Evolutionary conservation across 2,888 invertebrate genomes (phyloP), one percentile per base, ranked within the genome.

Genomic region (Teinopalpus imperialis): DNA sequence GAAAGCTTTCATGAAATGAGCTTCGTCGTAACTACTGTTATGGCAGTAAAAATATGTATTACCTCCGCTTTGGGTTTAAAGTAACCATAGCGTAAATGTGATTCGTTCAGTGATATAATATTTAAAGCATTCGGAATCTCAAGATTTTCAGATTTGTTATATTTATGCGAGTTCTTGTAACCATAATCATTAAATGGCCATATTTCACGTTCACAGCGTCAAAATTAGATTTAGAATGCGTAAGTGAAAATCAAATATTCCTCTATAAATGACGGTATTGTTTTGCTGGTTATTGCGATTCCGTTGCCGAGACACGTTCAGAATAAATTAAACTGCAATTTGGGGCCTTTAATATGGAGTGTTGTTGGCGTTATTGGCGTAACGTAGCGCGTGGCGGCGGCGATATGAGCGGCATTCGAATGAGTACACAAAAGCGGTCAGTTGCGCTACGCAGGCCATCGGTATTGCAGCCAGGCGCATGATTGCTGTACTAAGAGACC

Each of bases 241-340:
- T 73, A 64, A 39, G 20, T 74, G 70, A 70, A 16, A 74, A 77
- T 78, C 71, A 74, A 76, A 74, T 70, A 68, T 58, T 61, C 69
- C 63, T 68, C 75, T 72, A 78, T 81, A 80, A 79, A 74, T 69
- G 72, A 64, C 66, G 74, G 73, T 74, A 82, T 81, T 81, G 83
- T 82, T 87, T 83, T 79, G 74, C 69, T 69, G 81, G 85, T 83
- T 87, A 86, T 85, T 86, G 78, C 83, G 78, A 83, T 81, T 81
- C 79, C 74, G 79, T 81, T 85, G 81, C 82, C 78, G 82, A 79
- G 81, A 86, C 87, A 87, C 87, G 87, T 76, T 63, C 81, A 64
- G 87, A 85, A 88, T 88, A 87, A 85, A 86, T 87, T 86, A 85
- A 86, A 86, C 75, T 82, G 81, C 83, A 85, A 85, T 88, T 88